Evolutionary conservation across 2,888 invertebrate species (phyloP), one percentile per base, ranked within the genome.

Genomic region (Colletes collaris): DNA sequence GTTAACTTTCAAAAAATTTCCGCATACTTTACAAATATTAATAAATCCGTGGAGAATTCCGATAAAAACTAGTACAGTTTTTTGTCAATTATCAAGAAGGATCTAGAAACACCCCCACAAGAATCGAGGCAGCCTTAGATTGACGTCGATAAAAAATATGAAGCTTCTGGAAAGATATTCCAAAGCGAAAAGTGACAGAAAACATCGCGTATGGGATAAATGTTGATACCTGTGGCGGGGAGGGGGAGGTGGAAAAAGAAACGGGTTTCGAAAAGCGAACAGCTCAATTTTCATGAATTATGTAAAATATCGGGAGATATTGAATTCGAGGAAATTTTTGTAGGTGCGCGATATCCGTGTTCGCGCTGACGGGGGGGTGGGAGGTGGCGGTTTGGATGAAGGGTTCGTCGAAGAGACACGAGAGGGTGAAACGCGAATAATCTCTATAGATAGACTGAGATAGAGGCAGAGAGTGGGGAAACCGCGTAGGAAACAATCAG

Each of bases 291-390:
- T 92, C 91, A 91, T 92, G 92, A 92, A 92, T 92, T 92, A 92
- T 92, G 92, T 90, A 92, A 89, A 91, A 90, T 89, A 90, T 90
- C 88, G 90, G 81, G 89, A 86, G 87, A 90, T 91, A 92, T 92
- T 91, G 92, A 92, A 92, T 92, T 91, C 85, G 86, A 86, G 83
- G 81, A 91, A 92, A 87, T 86, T 91, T 91, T 89, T 86, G 87
- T 85, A 87, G 87, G 89, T 92, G 93, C 94, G 93, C 93, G 94
- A 94, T 70, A 78, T 68, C 63, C 70, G 93, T 94, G 94, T 94
- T 94, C 93, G 93, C 93, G 60, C 37, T 46, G 79, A 72, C 73
- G 72, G 76, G 67, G 50, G 79, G 65, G 83, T 74, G 74, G 71
- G 63, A 2, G 27, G 27, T 27, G 27, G 27, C 27, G 27, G 27